A percentile compares a stretch with the other conserved stretches of the same genome.
phyloP scores from a whole-genome alignment of 2,797 vertebrate genomes.

The Brachymystax lenok region DNA sequence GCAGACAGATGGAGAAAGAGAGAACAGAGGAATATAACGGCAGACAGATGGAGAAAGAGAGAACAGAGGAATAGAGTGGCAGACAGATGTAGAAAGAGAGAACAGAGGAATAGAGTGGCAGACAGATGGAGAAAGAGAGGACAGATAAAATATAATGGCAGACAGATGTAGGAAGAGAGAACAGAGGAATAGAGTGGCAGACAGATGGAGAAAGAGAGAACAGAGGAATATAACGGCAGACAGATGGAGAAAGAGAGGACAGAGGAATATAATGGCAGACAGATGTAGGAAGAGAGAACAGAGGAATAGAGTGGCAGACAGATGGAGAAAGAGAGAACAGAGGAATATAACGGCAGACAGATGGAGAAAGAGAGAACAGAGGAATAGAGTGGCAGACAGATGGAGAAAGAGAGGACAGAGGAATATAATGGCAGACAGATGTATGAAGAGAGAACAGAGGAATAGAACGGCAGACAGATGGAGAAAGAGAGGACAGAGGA shows the following conservation, averaged over 20 bases:
- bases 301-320: too few relatives aligned
- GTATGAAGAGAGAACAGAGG: too few relatives aligned
- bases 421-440: conserved; percentile 42
- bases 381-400: too few relatives aligned
- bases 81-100: not conserved
- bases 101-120: conserved; percentile 59
- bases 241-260: conserved; percentile 22
- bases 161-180: conserved; percentile 4
- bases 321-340: conserved; percentile 35
- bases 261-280: conserved; percentile 53
- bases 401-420: conserved; percentile 41
- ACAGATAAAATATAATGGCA: too few relatives aligned
- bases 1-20: too few relatives aligned
- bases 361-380: too few relatives aligned
- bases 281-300: conserved; percentile 20
- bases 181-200: conserved; percentile 58
- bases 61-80: too few relatives aligned
- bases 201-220: too few relatives aligned
- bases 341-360: conserved; percentile 49
- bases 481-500: conserved; percentile 54
- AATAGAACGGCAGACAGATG: too few relatives aligned
- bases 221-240: too few relatives aligned
- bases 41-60: too few relatives aligned
- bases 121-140: too few relatives aligned
- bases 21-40: conserved; percentile 60